A percentile compares a stretch with the other conserved stretches of the same genome.
Conservation (phyloP, 2,113 vertebrate genomes). For the Rhipidura dahli region DNA sequence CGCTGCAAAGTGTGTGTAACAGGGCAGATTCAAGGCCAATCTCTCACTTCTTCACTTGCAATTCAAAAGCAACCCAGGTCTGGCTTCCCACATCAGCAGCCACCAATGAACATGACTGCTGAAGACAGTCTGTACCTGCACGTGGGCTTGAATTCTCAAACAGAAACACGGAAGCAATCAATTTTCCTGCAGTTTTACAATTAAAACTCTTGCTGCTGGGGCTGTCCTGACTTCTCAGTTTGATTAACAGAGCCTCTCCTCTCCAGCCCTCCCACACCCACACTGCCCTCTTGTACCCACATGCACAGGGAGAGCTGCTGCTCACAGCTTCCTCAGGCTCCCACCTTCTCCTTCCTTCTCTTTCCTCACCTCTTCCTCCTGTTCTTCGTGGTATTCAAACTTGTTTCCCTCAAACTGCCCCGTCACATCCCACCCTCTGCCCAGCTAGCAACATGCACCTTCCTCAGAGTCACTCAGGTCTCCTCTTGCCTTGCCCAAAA, state of each 20-base stretch:
- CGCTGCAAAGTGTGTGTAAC: not conserved
- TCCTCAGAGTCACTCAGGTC: not conserved
- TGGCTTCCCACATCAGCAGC: not conserved
- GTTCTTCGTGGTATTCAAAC: not conserved
- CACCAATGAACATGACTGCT: not conserved
- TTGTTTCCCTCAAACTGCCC: not conserved
- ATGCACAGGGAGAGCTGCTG: rapidly evolving
- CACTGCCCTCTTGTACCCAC: rapidly evolving
- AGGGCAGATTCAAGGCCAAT: not conserved
- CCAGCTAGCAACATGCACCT: not conserved
- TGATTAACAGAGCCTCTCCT: not conserved
- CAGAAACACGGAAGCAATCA: not conserved
- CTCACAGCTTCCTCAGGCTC: not conserved
- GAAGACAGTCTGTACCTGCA: not conserved
- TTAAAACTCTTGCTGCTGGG: not conserved
- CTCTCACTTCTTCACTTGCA: not conserved
- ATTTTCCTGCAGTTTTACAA: not conserved
- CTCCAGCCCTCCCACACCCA: not conserved
- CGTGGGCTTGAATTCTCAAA: not conserved
- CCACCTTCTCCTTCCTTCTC: not conserved
- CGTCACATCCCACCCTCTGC: not conserved
- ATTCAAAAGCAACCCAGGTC: not conserved
- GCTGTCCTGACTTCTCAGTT: not conserved
- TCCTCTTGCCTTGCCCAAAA: not conserved
- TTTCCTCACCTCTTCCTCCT: not conserved